Conservation (phyloP, 2,113 vertebrate species). For the Zonotrichia leucophrys region DNA sequence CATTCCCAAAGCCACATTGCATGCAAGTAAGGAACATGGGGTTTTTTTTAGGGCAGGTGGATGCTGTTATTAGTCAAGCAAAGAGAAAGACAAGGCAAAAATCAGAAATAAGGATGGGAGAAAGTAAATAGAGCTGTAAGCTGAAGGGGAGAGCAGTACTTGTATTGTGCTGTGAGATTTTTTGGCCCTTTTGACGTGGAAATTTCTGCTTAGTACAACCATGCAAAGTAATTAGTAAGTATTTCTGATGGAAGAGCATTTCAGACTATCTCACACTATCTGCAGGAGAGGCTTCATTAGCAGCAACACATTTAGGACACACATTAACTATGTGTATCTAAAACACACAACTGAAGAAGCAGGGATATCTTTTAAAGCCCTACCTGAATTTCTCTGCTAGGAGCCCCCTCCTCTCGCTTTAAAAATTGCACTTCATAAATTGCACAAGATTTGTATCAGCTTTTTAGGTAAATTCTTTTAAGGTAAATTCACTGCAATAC, state of each 20-base stretch:
- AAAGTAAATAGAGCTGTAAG: not conserved
- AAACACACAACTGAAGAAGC: not conserved
- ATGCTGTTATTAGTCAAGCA: not conserved
- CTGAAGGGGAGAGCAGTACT: not conserved
- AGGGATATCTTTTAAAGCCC: not conserved
- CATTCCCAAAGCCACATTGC: not conserved
- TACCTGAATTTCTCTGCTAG: not conserved
- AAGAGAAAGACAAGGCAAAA: not conserved
- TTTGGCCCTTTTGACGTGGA: not conserved
- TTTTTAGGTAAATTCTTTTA: not conserved
- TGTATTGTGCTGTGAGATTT: not conserved
- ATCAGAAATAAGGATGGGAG: not conserved
- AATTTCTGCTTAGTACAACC: not conserved
- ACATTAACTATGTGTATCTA: not conserved
- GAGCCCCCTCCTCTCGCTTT: not conserved
- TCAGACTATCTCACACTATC: not conserved
- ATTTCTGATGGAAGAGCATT: not conserved
- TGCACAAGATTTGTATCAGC: not conserved
- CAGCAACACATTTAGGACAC: not conserved
- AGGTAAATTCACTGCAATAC: not conserved
- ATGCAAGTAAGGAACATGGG: not conserved
- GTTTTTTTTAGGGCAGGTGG: not conserved
- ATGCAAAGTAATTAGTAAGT: not conserved
- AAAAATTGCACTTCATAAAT: not conserved
- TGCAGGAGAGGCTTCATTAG: not conserved